A percentile compares a stretch with the other conserved stretches of the same genome.
These are phyloP conservation scores for Bombus impatiens DNA, from an alignment of 1,140 invertebrate genomes.

Conservation along the genomic window DNA sequence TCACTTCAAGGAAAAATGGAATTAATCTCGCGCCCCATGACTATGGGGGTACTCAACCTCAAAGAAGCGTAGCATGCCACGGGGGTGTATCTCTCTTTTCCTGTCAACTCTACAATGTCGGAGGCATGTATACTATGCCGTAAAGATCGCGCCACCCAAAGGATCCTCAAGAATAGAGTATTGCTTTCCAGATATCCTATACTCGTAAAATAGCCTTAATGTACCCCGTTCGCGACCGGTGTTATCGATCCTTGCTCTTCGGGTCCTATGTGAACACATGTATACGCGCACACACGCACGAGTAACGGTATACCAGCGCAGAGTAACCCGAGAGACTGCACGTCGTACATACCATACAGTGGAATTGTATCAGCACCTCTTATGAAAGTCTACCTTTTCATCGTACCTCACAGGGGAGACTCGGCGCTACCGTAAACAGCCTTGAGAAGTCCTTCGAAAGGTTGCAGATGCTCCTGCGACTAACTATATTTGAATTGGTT, in stretches of 20 bases:
- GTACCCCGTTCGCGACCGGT: conserved; percentile 53
- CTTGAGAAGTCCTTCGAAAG: conserved; percentile 17
- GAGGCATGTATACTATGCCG: conserved; percentile 59
- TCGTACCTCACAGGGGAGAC: neutral
- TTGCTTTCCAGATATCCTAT: conserved; percentile 71
- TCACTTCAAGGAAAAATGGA: conserved; percentile 14
- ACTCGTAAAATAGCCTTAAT: conserved; percentile 71
- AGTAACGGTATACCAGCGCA: neutral
- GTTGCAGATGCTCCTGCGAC: neutral
- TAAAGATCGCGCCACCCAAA: conserved; percentile 61
- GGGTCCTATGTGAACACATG: conserved; percentile 20
- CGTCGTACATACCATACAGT: neutral
- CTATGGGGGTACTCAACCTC: conserved; percentile 17
- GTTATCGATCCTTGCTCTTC: conserved; percentile 63
- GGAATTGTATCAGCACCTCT: conserved; percentile 37
- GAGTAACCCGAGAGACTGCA: neutral
- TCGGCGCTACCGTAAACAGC: conserved; percentile 24
- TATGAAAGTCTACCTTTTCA: conserved; percentile 45
- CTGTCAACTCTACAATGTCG: conserved; percentile 55
- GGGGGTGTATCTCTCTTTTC: conserved; percentile 54
- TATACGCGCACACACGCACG: neutral
- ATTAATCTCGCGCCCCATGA: conserved; percentile 44
- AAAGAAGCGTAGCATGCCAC: conserved; percentile 54
- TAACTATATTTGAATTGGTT: conserved; percentile 21
- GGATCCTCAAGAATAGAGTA: conserved; percentile 70